Evolutionary conservation across 2,113 vertebrate species (phyloP), one percentile per base, ranked within the genome.

Genomic region (Columba livia): DNA sequence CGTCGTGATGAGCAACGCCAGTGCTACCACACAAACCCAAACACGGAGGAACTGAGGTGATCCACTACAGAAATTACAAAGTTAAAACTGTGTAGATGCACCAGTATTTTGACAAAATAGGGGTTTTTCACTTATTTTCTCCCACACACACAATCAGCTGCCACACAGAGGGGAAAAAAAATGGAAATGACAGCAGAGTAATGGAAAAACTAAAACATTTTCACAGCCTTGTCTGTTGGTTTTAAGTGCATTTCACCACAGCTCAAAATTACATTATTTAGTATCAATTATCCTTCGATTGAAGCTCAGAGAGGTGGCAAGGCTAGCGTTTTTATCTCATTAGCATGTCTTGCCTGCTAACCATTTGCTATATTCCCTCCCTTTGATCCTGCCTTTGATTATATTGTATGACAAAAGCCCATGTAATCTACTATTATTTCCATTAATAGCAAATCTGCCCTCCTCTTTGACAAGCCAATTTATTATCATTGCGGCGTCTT

Each of bases 381-480:
- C 95, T 98, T 98, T 98, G 97, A 98, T 98, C 97, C 95, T 93
- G 93, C 83, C 91, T 98, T 97, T 98, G 98, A 98, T 98, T 98
- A 96, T 90, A 94, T 96, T 94, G 89, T 96, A 87, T 93, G 95
- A 97, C 97, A 97, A 93, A 94, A 95, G 94, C 97, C 97, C 95
- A 86, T 97, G 97, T 97, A 96, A 98, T 98, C 97, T 97, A 94
- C 96, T 96, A 98, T 98, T 98, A 98, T 97, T 98, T 97, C 98
- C 97, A 97, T 98, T 98, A 98, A 97, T 96, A 97, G 96, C 95
- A 58, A 96, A 95, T 95, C 97, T 97, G 97, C 95, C 97, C 92
- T 97, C 94, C 93, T 85, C 96, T 96, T 86, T 98, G 98, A 97
- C 98, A 98, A 98, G 96, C 96, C 96, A 97, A 98, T 98, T 98